A percentile compares a stretch with the other conserved stretches of the same genome.
Evolutionary conservation across 1,140 invertebrate species (phyloP).

Genomic region (Drosophila busckii): DNA sequence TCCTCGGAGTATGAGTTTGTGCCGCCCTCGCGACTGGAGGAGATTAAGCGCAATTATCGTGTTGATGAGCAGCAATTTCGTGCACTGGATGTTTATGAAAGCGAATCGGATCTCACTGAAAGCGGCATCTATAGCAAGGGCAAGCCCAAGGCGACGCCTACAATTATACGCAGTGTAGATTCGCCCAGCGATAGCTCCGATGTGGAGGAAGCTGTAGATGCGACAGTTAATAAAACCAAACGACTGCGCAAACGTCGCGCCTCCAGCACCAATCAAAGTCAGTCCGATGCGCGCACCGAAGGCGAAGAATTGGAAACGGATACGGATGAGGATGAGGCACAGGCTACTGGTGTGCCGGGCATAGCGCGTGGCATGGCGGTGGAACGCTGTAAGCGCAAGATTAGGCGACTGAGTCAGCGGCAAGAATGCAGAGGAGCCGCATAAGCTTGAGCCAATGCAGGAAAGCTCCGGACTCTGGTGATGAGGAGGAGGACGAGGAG

Average conservation of each 20-base stretch:
- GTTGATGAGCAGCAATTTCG: conserved; percentile 66
- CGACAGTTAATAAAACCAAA: conserved; percentile 47
- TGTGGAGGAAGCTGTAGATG: conserved; percentile 38
- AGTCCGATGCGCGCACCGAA: conserved; percentile 55
- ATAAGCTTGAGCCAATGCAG: neutral
- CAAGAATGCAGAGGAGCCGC: conserved; percentile 13
- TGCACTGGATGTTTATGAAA: conserved; percentile 72
- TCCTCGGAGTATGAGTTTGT: conserved; percentile 61
- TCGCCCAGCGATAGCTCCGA: conserved; percentile 42
- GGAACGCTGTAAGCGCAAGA: conserved; percentile 59
- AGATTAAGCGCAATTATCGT: conserved; percentile 57
- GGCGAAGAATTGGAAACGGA: conserved; percentile 25
- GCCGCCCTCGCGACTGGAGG: conserved; percentile 43
- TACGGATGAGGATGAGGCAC: conserved; percentile 39
- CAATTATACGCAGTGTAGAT: conserved; percentile 55
- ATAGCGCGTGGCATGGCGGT: conserved; percentile 66
- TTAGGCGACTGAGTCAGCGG: conserved; percentile 22
- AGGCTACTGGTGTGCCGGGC: conserved; percentile 53
- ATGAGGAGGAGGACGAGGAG: too few species aligned
- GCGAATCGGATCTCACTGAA: conserved; percentile 73
- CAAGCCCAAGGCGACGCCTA: conserved; percentile 34
- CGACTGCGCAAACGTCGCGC: conserved; percentile 64
- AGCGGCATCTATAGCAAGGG: conserved; percentile 66
- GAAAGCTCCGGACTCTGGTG: conserved; percentile 39
- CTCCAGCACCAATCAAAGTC: conserved; percentile 61